Evolutionary conservation across 2,888 invertebrate species (phyloP), one percentile per base, ranked within the genome.

Genomic region (Polyommatus iphigenia): DNA sequence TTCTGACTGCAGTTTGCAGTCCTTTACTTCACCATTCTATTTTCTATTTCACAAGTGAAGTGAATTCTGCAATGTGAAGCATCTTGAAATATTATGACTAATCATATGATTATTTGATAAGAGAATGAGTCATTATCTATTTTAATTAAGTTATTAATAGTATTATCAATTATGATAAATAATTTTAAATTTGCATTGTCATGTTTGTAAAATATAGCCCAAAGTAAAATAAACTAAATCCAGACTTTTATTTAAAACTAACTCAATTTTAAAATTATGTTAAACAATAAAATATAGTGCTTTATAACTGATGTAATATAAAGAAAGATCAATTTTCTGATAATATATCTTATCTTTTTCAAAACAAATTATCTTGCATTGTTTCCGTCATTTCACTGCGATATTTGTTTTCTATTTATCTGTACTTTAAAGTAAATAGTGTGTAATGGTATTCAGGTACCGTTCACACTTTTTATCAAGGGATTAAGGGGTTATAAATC

Each of bases 271-370:
- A 41, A 41, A 50, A 50, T 15, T 15, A 13, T 10, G n/a, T 18
- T 6, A 6, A n/a, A 57, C n/a, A 5, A n/a, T 54, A 24, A 24
- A n/a, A n/a, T n/a, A 24, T 24, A 24, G 36, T 36, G 36, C 7
- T 8, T 7, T 7, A n/a, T 5, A 57, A 59, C 20, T 59, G 3
- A 20, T 59, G 62, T 29, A n/a, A n/a, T 10, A 24, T 62, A 10
- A 62, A 62, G 62, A 62, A 62, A 62, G 62, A 62, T 59, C 62
- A 62, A 29, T 62, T 62, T 62, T 24, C 24, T 62, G 24, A 62
- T 62, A 32, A 32, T 15, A 67, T 67, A 67, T 67, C 67, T 67
- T 67, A 67, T 67, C 67, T 67, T 1, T 29, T 29, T 67, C 0
- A 29, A 67, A 29, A 67, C 29, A 67, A 29, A 29, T 67, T 67